A percentile compares a stretch with the other conserved stretches of the same genome.
These are phyloP conservation scores for Phalera bucephala DNA, from an alignment of 2,888 invertebrate species.

Conservation along the genomic window DNA sequence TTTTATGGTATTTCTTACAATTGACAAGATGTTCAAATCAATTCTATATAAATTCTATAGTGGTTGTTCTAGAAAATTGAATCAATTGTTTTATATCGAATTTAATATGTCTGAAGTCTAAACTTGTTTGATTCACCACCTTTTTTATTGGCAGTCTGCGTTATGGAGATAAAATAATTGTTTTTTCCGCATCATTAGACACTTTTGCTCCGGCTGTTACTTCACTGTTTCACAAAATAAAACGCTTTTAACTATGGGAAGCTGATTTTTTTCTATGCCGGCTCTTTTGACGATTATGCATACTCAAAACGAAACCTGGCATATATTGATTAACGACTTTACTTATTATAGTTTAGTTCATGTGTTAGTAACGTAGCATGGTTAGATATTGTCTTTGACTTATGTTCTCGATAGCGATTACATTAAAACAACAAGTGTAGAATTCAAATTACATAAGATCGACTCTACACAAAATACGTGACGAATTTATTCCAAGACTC, in stretches of 20 bases:
- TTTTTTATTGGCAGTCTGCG: conserved; percentile 30
- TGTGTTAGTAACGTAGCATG: too few relatives aligned
- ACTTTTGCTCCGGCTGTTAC: conserved; percentile 33
- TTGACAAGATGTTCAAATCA: too few relatives aligned
- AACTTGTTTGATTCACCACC: conserved; percentile 12
- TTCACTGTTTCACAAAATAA: conserved; percentile 20
- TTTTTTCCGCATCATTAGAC: conserved; percentile 44
- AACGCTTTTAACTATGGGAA: conserved; percentile 33
- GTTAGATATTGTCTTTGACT: too few relatives aligned
- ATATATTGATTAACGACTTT: conserved; percentile 11
- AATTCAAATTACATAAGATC: too few relatives aligned
- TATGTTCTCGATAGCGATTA: too few relatives aligned
- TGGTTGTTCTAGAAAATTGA: too few relatives aligned
- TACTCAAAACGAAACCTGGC: conserved; percentile 16
- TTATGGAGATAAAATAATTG: conserved; percentile 45
- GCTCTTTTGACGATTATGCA: conserved; percentile 19
- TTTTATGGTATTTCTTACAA: too few relatives aligned
- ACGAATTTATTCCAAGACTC: too few relatives aligned
- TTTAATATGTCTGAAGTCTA: conserved; percentile 12
- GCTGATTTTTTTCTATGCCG: conserved; percentile 17
- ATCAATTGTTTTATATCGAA: conserved; percentile 10
- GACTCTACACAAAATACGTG: too few relatives aligned
- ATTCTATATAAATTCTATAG: too few relatives aligned
- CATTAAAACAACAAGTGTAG: too few relatives aligned
- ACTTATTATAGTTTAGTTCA: too few relatives aligned